These are phyloP conservation scores for Hoplodrina blanda DNA, from an alignment of 2,888 invertebrate genomes.

Conservation along the genomic window DNA sequence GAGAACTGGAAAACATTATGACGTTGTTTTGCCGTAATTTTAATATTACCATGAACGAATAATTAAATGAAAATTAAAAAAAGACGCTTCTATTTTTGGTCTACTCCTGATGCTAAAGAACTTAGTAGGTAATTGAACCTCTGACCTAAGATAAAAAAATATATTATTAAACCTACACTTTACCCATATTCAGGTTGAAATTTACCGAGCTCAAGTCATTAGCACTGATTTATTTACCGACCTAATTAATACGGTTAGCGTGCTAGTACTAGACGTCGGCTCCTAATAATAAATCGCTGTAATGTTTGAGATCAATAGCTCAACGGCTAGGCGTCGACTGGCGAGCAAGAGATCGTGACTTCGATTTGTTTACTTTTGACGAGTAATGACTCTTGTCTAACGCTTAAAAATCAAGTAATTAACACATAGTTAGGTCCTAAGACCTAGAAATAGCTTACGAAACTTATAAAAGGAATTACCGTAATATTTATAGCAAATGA, in stretches of 20 bases:
- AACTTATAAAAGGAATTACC: neutral
- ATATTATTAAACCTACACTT: slow-evolving; percentile 33
- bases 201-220: slow-evolving; percentile 39
- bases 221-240: slow-evolving; percentile 39
- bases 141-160: neutral
- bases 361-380: slow-evolving; percentile 1
- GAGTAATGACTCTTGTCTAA: neutral
- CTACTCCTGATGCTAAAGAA: no score
- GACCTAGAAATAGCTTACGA: neutral
- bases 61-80: no score
- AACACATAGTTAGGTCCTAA: neutral
- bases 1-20: no score
- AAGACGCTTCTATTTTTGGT: no score
- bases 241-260: slow-evolving; percentile 43
- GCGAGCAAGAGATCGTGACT: slow-evolving; percentile 12
- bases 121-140: neutral
- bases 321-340: slow-evolving; percentile 22
- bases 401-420: neutral
- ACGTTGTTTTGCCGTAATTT: no score
- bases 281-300: slow-evolving; percentile 46
- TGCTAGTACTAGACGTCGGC: slow-evolving; percentile 23
- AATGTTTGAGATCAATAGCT: slow-evolving; percentile 41
- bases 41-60: no score
- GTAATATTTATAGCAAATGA: slow-evolving; percentile 2
- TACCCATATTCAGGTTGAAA: slow-evolving; percentile 17